Evolutionary conservation across 2,888 invertebrate species (phyloP).

Genomic region (Dicyrtomina minuta): DNA sequence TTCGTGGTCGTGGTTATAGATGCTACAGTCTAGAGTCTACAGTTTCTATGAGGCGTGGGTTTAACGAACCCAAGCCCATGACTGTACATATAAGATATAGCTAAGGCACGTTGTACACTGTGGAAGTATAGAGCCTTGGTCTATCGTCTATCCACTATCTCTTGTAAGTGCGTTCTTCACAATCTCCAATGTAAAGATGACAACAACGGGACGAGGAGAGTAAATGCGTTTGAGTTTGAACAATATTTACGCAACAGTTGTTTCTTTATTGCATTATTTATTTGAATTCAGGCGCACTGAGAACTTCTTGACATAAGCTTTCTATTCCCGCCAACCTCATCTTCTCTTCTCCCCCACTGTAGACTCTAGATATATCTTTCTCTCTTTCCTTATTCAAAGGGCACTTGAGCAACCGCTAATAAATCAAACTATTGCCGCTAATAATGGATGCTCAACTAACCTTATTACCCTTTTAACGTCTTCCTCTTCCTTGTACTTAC

Average conservation of each 20-base stretch:
- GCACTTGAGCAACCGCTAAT: slow-evolving; percentile 11
- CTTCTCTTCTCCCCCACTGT: not conserved
- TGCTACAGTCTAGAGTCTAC: no score
- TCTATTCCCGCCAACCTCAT: not conserved
- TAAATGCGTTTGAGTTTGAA: slow-evolving; percentile 34
- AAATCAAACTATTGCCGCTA: slow-evolving; percentile 17
- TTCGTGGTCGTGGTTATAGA: no score
- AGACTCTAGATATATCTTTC: not conserved
- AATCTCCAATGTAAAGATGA: no score
- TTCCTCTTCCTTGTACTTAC: not conserved
- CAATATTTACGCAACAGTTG: slow-evolving; percentile 42
- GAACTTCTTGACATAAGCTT: not conserved
- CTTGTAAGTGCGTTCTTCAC: no score
- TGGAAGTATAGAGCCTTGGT: no score
- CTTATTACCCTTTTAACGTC: not conserved
- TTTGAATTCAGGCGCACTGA: slow-evolving; percentile 27
- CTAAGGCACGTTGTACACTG: no score
- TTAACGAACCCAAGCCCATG: no score
- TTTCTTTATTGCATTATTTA: slow-evolving; percentile 43
- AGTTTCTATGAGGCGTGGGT: no score
- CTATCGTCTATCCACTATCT: no score
- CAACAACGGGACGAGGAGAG: not conserved
- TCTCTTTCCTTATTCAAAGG: not conserved
- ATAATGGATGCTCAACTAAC: not conserved
- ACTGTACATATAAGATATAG: no score